Conservation (phyloP, 2,113 vertebrate species). For the Herpetotheres cachinnans region DNA sequence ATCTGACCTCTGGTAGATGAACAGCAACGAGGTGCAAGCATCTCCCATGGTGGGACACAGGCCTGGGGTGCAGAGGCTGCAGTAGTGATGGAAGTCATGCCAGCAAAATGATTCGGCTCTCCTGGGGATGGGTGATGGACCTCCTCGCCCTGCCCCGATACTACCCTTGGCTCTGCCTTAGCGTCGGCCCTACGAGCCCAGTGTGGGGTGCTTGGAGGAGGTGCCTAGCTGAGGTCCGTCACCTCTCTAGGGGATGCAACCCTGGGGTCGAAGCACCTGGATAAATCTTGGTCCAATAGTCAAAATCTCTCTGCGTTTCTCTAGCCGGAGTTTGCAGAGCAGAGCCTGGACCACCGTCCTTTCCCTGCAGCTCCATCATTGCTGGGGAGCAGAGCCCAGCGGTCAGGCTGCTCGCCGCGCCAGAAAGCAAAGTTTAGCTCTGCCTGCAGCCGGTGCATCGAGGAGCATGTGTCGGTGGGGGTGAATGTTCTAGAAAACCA, state of each 20-base stretch:
- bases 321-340: neutral
- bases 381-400: neutral
- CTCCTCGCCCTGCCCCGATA: fast-evolving
- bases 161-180: neutral
- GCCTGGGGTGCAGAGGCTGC: neutral
- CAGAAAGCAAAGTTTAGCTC: neutral
- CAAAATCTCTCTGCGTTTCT: fast-evolving
- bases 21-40: fast-evolving
- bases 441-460: fast-evolving
- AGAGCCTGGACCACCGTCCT: fast-evolving
- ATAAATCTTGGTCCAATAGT: fast-evolving
- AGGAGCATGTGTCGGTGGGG: neutral
- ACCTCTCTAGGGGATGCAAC: fast-evolving
- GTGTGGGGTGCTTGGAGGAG: fast-evolving
- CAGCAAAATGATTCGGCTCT: fast-evolving
- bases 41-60: neutral
- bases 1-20: neutral
- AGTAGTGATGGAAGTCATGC: fast-evolving
- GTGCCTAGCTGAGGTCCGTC: neutral
- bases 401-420: no score
- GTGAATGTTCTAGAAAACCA: neutral
- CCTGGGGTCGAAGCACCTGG: fast-evolving
- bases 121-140: no score
- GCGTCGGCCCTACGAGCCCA: fast-evolving
- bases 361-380: fast-evolving